phyloP scores from a whole-genome alignment of 2,113 vertebrate genomes.

The Gallinago media region DNA sequence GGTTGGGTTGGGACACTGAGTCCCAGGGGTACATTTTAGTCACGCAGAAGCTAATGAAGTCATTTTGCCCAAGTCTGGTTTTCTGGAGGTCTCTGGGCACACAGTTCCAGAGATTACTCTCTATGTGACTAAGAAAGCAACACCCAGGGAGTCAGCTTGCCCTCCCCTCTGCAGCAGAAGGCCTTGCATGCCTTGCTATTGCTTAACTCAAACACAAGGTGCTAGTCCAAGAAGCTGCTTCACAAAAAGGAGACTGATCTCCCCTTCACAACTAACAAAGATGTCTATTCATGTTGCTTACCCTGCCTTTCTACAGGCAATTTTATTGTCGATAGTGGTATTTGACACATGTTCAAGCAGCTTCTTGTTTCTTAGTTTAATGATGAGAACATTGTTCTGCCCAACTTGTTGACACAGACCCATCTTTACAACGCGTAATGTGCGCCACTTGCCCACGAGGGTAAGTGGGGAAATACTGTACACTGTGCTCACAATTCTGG shows the following conservation, averaged over 20 bases:
- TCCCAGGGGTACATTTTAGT: background rate
- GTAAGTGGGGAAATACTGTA: background rate
- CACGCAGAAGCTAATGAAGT: background rate
- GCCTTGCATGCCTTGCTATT: background rate
- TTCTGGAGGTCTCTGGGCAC: background rate
- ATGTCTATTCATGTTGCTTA: background rate
- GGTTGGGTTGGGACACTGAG: background rate
- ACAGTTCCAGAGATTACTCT: background rate
- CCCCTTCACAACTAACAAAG: background rate
- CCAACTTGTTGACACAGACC: background rate
- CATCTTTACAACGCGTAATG: background rate
- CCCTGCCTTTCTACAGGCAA: background rate
- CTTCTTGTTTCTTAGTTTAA: background rate
- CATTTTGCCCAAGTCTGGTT: background rate
- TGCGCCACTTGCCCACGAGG: background rate
- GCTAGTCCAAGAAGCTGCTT: background rate
- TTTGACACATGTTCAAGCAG: background rate
- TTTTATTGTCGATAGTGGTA: background rate
- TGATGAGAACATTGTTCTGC: background rate
- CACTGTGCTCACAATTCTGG: accelerated
- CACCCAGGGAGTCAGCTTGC: background rate
- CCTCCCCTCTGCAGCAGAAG: background rate
- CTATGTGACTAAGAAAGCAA: background rate
- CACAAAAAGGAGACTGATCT: background rate
- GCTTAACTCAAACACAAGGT: background rate